A percentile compares a stretch with the other conserved stretches of the same genome.
phyloP scores from a whole-genome alignment of 2,113 vertebrate genomes.

The Syrrhaptes paradoxus region DNA sequence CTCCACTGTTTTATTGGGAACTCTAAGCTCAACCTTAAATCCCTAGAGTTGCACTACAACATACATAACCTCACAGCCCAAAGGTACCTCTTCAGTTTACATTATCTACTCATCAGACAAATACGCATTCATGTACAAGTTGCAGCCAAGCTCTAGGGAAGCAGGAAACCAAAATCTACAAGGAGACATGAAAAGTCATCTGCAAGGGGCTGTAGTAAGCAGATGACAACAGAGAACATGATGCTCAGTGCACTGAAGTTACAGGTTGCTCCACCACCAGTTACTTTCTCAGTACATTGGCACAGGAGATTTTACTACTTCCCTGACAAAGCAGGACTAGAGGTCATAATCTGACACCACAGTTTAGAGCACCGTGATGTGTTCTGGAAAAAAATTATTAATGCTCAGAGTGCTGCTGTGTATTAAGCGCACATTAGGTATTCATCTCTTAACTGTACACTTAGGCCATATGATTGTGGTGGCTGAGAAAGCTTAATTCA shows the following conservation, averaged over 20 bases:
- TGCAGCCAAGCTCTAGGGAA: background rate
- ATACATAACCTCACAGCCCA: background rate
- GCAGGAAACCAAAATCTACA: background rate
- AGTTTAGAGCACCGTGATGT: background rate
- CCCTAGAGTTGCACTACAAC: background rate
- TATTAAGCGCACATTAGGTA: background rate
- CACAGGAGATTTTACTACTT: background rate
- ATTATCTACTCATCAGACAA: background rate
- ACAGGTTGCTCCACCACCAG: background rate
- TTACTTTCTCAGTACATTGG: background rate
- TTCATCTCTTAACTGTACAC: background rate
- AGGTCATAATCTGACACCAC: background rate
- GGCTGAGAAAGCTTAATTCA: background rate
- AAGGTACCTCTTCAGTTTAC: background rate
- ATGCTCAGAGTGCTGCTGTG: background rate
- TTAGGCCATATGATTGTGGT: background rate
- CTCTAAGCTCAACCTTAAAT: background rate
- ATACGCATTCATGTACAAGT: background rate
- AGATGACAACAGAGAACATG: background rate
- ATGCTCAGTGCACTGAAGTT: fast-evolving
- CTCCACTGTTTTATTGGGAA: background rate
- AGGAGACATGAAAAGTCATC: background rate
- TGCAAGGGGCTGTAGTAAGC: background rate
- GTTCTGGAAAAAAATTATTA: background rate
- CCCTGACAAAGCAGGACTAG: background rate